Evolutionary conservation across 2,113 vertebrate genomes (phyloP).

Genomic region (Donacobius atricapilla): DNA sequence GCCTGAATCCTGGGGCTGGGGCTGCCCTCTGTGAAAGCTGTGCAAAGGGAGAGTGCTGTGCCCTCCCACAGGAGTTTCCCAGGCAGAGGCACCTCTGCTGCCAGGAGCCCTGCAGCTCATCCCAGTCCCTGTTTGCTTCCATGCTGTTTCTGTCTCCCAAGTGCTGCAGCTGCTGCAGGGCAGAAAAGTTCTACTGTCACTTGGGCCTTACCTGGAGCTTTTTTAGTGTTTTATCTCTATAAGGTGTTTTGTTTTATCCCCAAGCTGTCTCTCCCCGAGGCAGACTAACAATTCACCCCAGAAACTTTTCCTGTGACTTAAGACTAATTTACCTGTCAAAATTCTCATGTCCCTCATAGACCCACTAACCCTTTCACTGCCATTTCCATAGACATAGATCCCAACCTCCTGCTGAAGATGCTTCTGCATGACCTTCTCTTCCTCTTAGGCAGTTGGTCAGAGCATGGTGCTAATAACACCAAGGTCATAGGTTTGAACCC

Average conservation of each 20-base stretch:
- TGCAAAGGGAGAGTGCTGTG: accelerated
- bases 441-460: not conserved
- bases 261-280: not conserved
- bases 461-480: not conserved
- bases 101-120: not conserved
- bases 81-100: not conserved
- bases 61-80: not conserved
- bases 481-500: not conserved
- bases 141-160: not conserved
- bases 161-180: not conserved
- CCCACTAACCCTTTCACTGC: not conserved
- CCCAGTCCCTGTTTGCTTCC: not conserved
- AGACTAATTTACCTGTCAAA: not conserved
- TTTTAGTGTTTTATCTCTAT: not conserved
- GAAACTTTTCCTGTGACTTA: not conserved
- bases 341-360: not conserved
- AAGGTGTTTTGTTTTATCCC: not conserved
- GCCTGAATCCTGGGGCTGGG: accelerated
- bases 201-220: not conserved
- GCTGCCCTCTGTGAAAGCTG: not conserved
- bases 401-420: not conserved
- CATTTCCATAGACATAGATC: not conserved
- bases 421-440: not conserved
- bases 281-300: not conserved
- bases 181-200: not conserved